phyloP scores from a whole-genome alignment of 2,113 vertebrate species.

The Alectura lathami region DNA sequence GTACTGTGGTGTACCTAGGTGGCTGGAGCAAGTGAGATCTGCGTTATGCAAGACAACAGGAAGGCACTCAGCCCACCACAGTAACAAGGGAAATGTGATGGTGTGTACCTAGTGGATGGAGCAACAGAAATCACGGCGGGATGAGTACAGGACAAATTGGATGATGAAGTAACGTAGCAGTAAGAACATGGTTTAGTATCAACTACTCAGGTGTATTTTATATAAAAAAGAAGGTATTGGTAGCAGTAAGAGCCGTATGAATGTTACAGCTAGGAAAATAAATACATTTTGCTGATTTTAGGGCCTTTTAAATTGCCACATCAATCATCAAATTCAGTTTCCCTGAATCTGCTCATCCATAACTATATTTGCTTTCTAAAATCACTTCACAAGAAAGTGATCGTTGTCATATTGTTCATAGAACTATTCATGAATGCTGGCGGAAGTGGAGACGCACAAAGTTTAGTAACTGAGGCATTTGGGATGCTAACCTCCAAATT shows the following conservation, averaged over 20 bases:
- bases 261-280: not conserved
- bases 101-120: not conserved
- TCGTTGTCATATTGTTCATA: not conserved
- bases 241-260: not conserved
- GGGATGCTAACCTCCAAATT: not conserved
- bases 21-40: not conserved
- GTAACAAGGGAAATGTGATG: not conserved
- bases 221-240: not conserved
- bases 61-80: not conserved
- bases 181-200: not conserved
- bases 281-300: not conserved
- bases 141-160: not conserved
- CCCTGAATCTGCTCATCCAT: not conserved
- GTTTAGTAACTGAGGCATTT: not conserved
- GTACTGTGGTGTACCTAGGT: not conserved
- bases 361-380: slow-evolving; percentile 19
- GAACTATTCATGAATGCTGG: not conserved
- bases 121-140: not conserved
- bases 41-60: not conserved
- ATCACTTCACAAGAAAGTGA: not conserved
- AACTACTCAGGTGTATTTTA: not conserved
- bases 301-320: not conserved
- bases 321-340: slow-evolving; percentile 4
- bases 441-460: not conserved
- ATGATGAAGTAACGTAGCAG: not conserved